These are phyloP conservation scores for Temnothorax rugatulus DNA, from an alignment of 2,888 invertebrate species.

Conservation along the genomic window DNA sequence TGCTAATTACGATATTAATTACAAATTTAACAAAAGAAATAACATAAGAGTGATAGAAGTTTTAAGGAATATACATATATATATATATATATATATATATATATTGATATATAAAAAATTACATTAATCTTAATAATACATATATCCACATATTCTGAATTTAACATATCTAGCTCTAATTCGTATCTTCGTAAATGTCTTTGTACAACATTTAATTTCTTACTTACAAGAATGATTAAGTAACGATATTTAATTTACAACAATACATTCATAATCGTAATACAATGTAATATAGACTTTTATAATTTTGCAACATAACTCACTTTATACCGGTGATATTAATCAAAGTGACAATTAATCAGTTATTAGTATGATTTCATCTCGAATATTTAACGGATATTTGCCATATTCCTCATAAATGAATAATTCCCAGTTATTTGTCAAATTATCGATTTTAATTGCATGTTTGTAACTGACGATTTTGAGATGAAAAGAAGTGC, in stretches of 20 bases:
- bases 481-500: not conserved
- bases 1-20: not conserved
- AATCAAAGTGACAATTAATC: not conserved
- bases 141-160: not conserved
- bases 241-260: not conserved
- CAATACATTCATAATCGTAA: not conserved
- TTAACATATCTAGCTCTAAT: not conserved
- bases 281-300: not conserved
- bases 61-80: conserved; percentile 7
- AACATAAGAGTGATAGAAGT: not conserved
- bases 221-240: not conserved
- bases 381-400: not conserved
- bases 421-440: conserved; percentile 3
- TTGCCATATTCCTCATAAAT: not conserved
- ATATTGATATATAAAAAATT: not conserved
- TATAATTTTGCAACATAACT: not conserved
- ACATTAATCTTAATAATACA: not conserved
- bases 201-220: not conserved
- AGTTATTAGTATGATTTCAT: not conserved
- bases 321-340: not conserved
- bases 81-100: not conserved
- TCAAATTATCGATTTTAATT: conserved; percentile 24
- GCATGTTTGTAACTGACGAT: not conserved
- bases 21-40: not conserved
- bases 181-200: not conserved